Percentiles rank a stretch among this genome's conserved stretches.
phyloP scores from a whole-genome alignment of 2,888 invertebrate genomes.

The Colostygia pectinataria region DNA sequence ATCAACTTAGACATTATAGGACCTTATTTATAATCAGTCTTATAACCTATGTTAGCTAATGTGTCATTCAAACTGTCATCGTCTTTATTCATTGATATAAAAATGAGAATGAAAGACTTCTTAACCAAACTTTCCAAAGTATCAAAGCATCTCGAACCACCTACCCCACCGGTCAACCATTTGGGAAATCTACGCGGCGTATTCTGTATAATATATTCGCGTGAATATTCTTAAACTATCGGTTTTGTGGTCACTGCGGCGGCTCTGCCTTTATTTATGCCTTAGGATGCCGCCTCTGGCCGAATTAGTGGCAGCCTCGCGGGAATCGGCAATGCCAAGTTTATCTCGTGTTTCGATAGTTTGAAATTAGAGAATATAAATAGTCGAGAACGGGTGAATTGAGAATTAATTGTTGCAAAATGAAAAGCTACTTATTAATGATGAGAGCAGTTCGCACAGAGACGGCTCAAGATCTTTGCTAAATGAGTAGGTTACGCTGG shows the following conservation, averaged over 20 bases:
- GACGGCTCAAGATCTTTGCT: no score
- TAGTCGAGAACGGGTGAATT: neutral
- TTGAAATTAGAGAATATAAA: neutral
- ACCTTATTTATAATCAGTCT: no score
- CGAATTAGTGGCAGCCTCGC: slow-evolving; percentile 51
- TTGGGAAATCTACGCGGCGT: slow-evolving; percentile 80
- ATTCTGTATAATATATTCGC: slow-evolving; percentile 78
- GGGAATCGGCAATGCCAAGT: slow-evolving; percentile 34
- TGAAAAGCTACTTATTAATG: no score
- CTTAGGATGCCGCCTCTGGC: slow-evolving; percentile 40
- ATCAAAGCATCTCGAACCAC: slow-evolving; percentile 44
- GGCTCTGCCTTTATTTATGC: slow-evolving; percentile 72
- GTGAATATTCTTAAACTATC: slow-evolving; percentile 83
- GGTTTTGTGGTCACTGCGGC: slow-evolving; percentile 74
- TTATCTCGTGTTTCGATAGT: slow-evolving; percentile 12
- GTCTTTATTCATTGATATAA: no score
- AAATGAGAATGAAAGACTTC: no score
- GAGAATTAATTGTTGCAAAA: neutral
- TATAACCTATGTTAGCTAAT: no score
- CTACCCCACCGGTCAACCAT: slow-evolving; percentile 64
- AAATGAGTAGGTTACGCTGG: no score
- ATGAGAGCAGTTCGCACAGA: no score
- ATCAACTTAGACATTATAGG: no score
- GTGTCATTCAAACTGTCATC: no score
- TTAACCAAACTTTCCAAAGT: slow-evolving; percentile 29